Evolutionary conservation across 2,888 invertebrate genomes (phyloP).

Genomic region (Scaptomyza cyrtandrae): DNA sequence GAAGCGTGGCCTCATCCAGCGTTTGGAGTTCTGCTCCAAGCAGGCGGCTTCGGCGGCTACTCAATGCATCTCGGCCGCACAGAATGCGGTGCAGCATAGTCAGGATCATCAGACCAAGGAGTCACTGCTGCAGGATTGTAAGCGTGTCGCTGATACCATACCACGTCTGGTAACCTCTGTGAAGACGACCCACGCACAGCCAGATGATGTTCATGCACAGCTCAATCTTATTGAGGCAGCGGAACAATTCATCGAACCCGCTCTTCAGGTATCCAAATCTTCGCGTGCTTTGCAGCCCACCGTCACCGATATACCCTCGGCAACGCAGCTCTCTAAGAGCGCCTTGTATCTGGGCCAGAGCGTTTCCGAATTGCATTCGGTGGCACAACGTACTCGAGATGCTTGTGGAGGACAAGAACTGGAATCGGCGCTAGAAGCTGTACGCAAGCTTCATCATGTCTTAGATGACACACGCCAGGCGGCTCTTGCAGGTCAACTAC

Average conservation of each 20-base stretch:
- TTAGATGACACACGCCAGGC: slow-evolving; percentile 92
- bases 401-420: slow-evolving; percentile 93
- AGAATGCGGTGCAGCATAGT: slow-evolving; percentile 91
- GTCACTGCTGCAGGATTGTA: slow-evolving; percentile 90
- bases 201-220: slow-evolving; percentile 91
- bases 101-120: slow-evolving; percentile 87
- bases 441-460: slow-evolving; percentile 92
- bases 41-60: slow-evolving; percentile 95
- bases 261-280: slow-evolving; percentile 90
- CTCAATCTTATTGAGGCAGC: slow-evolving; percentile 92
- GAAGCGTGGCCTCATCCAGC: slow-evolving; percentile 89
- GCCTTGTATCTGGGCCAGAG: slow-evolving; percentile 84
- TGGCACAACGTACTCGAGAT: slow-evolving; percentile 89
- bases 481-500: slow-evolving; percentile 89
- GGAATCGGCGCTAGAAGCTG: slow-evolving; percentile 93
- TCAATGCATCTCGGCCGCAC: slow-evolving; percentile 95
- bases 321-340: slow-evolving; percentile 87
- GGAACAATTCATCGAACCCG: slow-evolving; percentile 92
- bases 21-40: slow-evolving; percentile 90
- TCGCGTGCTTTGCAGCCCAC: slow-evolving; percentile 93
- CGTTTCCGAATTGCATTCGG: slow-evolving; percentile 86
- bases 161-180: slow-evolving; percentile 92
- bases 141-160: slow-evolving; percentile 90
- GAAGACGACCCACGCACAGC: slow-evolving; percentile 88
- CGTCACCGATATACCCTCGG: slow-evolving; percentile 90